Evolutionary conservation across 2,797 vertebrate genomes (phyloP).

Genomic region (Peromyscus attwateri): DNA sequence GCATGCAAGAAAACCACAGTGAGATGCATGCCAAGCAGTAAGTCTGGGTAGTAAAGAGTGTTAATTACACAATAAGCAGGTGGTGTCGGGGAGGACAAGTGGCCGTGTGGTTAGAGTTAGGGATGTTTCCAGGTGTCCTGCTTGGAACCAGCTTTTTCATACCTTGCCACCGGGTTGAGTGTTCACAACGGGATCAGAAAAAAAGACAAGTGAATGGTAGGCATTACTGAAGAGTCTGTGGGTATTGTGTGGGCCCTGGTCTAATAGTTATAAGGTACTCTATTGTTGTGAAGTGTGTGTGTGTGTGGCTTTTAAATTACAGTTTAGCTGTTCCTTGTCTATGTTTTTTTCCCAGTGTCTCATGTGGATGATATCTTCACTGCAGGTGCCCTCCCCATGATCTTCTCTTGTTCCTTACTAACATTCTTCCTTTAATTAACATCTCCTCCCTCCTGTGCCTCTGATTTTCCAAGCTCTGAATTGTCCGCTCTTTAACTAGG

Average conservation of each 20-base stretch:
- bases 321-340: not conserved
- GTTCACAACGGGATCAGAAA: not conserved
- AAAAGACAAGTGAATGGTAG: not conserved
- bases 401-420: not conserved
- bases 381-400: rapidly evolving
- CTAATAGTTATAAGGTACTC: not conserved
- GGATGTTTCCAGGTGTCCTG: not conserved
- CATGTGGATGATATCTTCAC: too few relatives aligned
- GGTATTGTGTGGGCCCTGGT: not conserved
- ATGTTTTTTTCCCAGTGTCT: not conserved
- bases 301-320: not conserved
- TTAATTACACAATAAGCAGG: not conserved
- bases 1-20: not conserved
- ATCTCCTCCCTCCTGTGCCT: not conserved
- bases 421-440: not conserved
- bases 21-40: not conserved
- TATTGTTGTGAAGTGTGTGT: not conserved
- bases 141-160: not conserved
- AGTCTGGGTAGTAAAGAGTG: not conserved
- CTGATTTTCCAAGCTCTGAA: not conserved
- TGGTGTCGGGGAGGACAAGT: not conserved
- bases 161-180: not conserved
- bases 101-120: rapidly evolving
- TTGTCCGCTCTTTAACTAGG: not conserved
- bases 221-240: not conserved